Evolutionary conservation across 1,140 invertebrate species (phyloP).

Genomic region (Plectrocnemia conspersa): DNA sequence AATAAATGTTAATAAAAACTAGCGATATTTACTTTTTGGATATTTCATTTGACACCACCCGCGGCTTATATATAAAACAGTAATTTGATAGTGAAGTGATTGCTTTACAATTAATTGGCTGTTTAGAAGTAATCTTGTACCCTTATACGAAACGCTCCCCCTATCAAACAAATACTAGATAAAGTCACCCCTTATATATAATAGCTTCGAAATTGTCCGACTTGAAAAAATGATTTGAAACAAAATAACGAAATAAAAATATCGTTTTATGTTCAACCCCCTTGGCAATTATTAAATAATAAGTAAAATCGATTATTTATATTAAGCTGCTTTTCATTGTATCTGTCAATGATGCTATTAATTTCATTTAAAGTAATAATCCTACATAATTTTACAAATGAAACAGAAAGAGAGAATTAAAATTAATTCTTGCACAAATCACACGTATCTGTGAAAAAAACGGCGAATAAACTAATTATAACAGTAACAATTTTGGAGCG

Average conservation of each 20-base stretch:
- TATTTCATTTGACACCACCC: constrained; percentile 4
- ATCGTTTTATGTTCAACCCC: background rate
- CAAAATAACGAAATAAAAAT: background rate
- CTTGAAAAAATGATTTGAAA: background rate
- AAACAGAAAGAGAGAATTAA: no score
- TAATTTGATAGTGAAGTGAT: background rate
- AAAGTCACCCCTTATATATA: constrained; percentile 1
- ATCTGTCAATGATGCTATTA: no score
- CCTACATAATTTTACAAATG: no score
- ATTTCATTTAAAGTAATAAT: no score
- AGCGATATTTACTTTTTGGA: background rate
- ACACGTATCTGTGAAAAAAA: no score
- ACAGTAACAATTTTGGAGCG: no score
- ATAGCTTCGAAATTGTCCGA: background rate
- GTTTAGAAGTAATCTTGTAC: constrained; percentile 1
- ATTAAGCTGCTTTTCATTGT: no score
- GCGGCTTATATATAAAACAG: background rate
- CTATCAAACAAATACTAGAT: background rate
- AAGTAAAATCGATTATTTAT: no score
- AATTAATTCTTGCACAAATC: no score
- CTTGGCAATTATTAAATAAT: background rate
- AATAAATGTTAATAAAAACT: constrained; percentile 31
- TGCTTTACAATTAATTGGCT: constrained; percentile 6
- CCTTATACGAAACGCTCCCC: background rate
- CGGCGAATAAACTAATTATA: no score